phyloP scores from a whole-genome alignment of 1,140 invertebrate species.

The Mamestra configurata region DNA sequence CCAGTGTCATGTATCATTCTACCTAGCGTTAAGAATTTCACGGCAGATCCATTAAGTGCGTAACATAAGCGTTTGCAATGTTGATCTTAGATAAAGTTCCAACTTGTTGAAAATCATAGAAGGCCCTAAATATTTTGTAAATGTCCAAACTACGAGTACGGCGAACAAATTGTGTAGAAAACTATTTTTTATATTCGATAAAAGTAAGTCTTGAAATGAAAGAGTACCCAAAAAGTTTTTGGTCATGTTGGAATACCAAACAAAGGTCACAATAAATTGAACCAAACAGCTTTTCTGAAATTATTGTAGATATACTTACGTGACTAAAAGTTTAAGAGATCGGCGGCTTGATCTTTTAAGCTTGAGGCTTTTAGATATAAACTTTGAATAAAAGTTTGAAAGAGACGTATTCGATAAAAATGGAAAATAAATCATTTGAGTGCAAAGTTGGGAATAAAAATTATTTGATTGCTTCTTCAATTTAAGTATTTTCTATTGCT shows the following conservation, averaged over 20 bases:
- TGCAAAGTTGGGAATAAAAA: slow-evolving; percentile 9
- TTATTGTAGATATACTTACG: slow-evolving; percentile 38
- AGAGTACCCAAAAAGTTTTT: not conserved
- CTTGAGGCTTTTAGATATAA: slow-evolving; percentile 16
- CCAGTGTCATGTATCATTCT: slow-evolving; percentile 15
- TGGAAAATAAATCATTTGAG: slow-evolving; percentile 9
- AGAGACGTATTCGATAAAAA: slow-evolving; percentile 11
- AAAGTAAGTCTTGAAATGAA: not conserved
- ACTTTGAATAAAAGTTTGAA: slow-evolving; percentile 9
- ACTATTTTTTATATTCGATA: slow-evolving; percentile 32
- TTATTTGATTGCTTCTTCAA: not conserved
- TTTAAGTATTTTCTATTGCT: not conserved
- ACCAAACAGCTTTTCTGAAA: slow-evolving; percentile 47
- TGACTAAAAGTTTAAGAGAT: slow-evolving; percentile 50
- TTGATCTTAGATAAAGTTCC: slow-evolving; percentile 52
- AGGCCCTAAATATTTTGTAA: not conserved
- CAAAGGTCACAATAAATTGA: slow-evolving; percentile 43
- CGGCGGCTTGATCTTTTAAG: not conserved
- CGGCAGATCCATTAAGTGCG: slow-evolving; percentile 28
- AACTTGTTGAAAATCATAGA: slow-evolving; percentile 55
- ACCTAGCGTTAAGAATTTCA: slow-evolving; percentile 27
- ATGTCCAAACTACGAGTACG: not conserved
- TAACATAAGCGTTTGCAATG: slow-evolving; percentile 42
- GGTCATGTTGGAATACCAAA: not conserved
- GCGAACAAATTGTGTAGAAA: not conserved